Conservation (phyloP, 2,888 invertebrate species). For the Nomada flava region DNA sequence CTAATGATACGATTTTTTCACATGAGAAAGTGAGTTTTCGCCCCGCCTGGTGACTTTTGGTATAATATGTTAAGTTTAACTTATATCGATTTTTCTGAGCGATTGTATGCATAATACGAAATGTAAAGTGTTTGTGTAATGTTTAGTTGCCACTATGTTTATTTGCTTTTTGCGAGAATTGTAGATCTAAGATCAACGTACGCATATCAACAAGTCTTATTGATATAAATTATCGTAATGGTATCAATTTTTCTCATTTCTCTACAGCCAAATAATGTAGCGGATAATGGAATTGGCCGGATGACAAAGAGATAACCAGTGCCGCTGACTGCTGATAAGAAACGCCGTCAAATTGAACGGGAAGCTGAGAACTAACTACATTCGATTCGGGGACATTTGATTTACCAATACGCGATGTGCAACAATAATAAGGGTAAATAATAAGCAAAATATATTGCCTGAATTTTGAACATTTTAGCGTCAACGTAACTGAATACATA, state of each 20-base stretch:
- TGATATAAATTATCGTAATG: conserved; percentile 56
- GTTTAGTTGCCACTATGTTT: neutral
- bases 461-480: too few species aligned
- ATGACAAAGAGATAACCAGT: conserved; percentile 62
- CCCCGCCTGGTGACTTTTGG: too few species aligned
- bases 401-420: conserved; percentile 26
- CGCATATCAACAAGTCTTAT: conserved; percentile 56
- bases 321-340: conserved; percentile 57
- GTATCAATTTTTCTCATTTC: conserved; percentile 61
- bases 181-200: conserved; percentile 35
- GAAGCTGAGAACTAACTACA: conserved; percentile 11
- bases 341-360: conserved; percentile 39
- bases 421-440: conserved; percentile 51
- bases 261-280: conserved; percentile 71
- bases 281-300: conserved; percentile 62
- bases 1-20: too few species aligned
- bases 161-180: too few species aligned
- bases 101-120: neutral
- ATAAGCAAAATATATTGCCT: neutral
- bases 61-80: too few species aligned
- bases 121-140: neutral
- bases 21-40: too few species aligned
- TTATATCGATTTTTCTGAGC: too few species aligned
- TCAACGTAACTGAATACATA: too few species aligned
- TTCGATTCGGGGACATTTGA: conserved; percentile 11